These are phyloP conservation scores for Drosophila orosa DNA, from an alignment of 1,140 invertebrate genomes.

Conservation along the genomic window DNA sequence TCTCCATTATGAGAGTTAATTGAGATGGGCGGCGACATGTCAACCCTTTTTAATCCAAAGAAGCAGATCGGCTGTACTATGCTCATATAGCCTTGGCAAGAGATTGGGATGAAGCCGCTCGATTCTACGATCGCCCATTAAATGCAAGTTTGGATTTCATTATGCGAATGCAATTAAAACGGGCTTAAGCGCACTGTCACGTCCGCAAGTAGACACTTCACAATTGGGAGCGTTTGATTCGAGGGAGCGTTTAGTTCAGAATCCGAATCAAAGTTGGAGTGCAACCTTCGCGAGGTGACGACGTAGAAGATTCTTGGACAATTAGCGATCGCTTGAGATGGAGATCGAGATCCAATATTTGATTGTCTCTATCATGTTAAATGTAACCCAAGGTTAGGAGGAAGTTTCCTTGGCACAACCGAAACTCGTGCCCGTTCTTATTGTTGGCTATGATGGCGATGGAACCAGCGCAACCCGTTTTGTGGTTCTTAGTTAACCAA, in stretches of 20 bases:
- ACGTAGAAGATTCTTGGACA: conserved; percentile 35
- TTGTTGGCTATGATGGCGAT: conserved; percentile 14
- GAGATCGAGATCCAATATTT: conserved; percentile 22
- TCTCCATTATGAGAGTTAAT: conserved; percentile 13
- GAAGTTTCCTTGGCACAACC: conserved; percentile 24
- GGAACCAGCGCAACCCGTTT: conserved; percentile 56
- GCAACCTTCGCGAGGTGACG: conserved; percentile 14
- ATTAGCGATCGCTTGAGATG: conserved; percentile 29
- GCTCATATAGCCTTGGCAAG: conserved; percentile 16
- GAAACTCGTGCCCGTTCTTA: conserved; percentile 22
- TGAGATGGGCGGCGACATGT: conserved; percentile 21
- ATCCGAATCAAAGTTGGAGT: conserved; percentile 50
- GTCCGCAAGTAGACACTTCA: conserved; percentile 55
- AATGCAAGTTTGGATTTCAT: conserved; percentile 46
- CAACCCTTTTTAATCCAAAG: conserved; percentile 21
- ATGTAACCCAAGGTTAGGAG: conserved; percentile 54
- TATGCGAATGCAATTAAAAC: conserved; percentile 70
- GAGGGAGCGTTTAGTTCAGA: conserved; percentile 45
- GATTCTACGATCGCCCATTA: conserved; percentile 55
- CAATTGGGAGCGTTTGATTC: conserved; percentile 68
- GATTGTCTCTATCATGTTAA: conserved; percentile 37
- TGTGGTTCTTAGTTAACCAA: conserved; percentile 45
- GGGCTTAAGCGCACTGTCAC: conserved; percentile 61
- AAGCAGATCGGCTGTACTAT: not conserved
- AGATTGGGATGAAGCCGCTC: conserved; percentile 45